These are phyloP conservation scores for Neotoma lepida DNA, from an alignment of 2,113 vertebrate genomes.

Conservation along the genomic window DNA sequence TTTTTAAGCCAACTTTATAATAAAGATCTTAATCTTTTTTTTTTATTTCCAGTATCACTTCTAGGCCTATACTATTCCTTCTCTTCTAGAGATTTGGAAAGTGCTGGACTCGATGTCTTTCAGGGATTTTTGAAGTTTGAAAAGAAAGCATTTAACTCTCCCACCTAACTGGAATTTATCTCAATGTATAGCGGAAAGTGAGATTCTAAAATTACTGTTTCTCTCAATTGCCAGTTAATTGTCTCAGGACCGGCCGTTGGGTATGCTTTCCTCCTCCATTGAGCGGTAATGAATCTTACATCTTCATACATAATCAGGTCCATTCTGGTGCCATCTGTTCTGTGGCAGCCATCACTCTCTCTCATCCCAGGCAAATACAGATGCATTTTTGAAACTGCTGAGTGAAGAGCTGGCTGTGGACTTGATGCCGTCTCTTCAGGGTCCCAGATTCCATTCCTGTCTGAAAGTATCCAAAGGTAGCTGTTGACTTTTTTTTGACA, in stretches of 20 bases:
- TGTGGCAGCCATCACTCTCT: background rate
- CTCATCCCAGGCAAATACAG: slow-evolving; percentile 43
- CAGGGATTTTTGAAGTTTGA: slow-evolving; percentile 45
- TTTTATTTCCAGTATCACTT: background rate
- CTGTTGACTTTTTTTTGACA: background rate
- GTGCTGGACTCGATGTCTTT: slow-evolving; percentile 42
- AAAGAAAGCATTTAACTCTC: slow-evolving; percentile 67
- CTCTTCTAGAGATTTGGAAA: slow-evolving; percentile 54
- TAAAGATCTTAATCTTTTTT: background rate
- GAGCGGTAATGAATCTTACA: slow-evolving; percentile 76
- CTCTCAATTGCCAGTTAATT: slow-evolving; percentile 74
- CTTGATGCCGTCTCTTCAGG: background rate
- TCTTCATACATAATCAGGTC: slow-evolving; percentile 67
- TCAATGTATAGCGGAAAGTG: slow-evolving; percentile 61
- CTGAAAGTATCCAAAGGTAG: background rate
- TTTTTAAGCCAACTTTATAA: slow-evolving; percentile 28
- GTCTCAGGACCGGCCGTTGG: slow-evolving; percentile 55
- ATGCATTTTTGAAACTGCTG: slow-evolving; percentile 31
- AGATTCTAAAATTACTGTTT: slow-evolving; percentile 71
- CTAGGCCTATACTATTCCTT: slow-evolving; percentile 16
- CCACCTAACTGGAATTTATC: slow-evolving; percentile 70
- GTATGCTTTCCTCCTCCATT: slow-evolving; percentile 64
- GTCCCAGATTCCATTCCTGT: background rate
- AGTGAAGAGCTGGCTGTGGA: background rate
- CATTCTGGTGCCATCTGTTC: slow-evolving; percentile 72